A percentile compares a stretch with the other conserved stretches of the same genome.
These are phyloP conservation scores for Sardina pilchardus DNA, from an alignment of 2,113 vertebrate species.

Conservation along the genomic window DNA sequence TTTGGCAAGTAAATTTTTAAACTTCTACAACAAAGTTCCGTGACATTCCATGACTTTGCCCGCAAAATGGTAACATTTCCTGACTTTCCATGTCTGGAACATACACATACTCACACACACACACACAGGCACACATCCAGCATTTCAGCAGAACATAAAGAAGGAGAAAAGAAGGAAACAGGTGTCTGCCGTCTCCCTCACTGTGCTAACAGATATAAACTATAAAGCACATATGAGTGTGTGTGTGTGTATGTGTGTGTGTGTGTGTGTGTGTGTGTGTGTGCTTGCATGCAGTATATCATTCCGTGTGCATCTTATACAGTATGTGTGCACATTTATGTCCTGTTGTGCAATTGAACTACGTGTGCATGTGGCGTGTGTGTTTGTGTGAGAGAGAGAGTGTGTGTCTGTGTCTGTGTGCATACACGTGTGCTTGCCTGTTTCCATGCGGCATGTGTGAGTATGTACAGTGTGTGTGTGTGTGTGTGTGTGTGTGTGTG, in stretches of 20 bases:
- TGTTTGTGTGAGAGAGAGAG: too few relatives aligned
- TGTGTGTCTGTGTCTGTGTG: neutral
- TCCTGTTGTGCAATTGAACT: too few relatives aligned
- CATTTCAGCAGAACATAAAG: neutral
- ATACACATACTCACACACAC: constrained; percentile 20
- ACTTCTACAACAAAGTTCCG: too few relatives aligned
- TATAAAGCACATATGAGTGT: neutral
- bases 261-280: neutral
- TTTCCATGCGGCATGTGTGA: neutral
- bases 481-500: neutral
- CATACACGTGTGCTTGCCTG: neutral
- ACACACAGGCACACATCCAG: neutral
- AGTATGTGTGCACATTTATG: neutral
- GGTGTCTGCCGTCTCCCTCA: constrained; percentile 6
- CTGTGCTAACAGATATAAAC: constrained; percentile 6
- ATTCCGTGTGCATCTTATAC: neutral
- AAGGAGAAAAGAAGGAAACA: neutral
- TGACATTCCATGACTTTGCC: too few relatives aligned
- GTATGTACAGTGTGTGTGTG: neutral
- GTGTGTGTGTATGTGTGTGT: neutral
- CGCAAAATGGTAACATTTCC: too few relatives aligned
- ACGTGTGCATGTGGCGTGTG: too few relatives aligned
- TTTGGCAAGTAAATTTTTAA: too few relatives aligned
- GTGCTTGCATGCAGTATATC: neutral
- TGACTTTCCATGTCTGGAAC: too few relatives aligned